Conservation (phyloP, 2,797 vertebrate species). For the Myripristis murdjan region DNA sequence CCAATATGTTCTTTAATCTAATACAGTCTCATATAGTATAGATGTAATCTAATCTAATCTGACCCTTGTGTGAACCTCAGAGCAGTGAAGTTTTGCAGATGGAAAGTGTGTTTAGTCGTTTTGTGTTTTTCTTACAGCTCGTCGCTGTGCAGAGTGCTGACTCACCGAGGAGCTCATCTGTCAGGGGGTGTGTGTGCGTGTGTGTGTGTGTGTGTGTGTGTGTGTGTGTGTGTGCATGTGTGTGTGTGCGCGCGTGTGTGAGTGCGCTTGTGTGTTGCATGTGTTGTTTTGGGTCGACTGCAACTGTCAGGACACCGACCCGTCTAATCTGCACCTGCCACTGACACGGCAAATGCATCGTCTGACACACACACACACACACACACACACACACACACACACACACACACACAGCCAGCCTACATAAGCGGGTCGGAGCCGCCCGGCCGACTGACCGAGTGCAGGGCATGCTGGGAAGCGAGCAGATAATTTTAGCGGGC, state of each 20-base stretch:
- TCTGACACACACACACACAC: slow-evolving; percentile 8
- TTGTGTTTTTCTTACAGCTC: too few species aligned
- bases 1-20: too few species aligned
- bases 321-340: slow-evolving; percentile 84
- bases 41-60: too few species aligned
- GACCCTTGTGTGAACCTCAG: neutral
- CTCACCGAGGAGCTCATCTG: slow-evolving; percentile 13
- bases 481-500: neutral
- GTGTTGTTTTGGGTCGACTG: slow-evolving; percentile 73
- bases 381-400: slow-evolving; percentile 22
- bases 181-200: too few species aligned
- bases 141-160: slow-evolving; percentile 1
- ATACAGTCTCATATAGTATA: too few species aligned
- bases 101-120: too few species aligned
- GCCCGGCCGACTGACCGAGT: slow-evolving; percentile 30
- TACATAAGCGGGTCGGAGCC: slow-evolving; percentile 49
- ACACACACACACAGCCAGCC: slow-evolving; percentile 29
- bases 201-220: slow-evolving; percentile 19
- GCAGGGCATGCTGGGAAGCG: slow-evolving; percentile 50
- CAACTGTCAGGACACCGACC: slow-evolving; percentile 73
- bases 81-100: too few species aligned
- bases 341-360: slow-evolving; percentile 80
- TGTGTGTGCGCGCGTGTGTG: slow-evolving; percentile 40
- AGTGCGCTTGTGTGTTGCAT: slow-evolving; percentile 56
- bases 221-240: slow-evolving; percentile 27